Percentiles rank a stretch among this genome's conserved stretches.
Evolutionary conservation across 2,113 vertebrate species (phyloP).

Genomic region (Isichthys henryi): DNA sequence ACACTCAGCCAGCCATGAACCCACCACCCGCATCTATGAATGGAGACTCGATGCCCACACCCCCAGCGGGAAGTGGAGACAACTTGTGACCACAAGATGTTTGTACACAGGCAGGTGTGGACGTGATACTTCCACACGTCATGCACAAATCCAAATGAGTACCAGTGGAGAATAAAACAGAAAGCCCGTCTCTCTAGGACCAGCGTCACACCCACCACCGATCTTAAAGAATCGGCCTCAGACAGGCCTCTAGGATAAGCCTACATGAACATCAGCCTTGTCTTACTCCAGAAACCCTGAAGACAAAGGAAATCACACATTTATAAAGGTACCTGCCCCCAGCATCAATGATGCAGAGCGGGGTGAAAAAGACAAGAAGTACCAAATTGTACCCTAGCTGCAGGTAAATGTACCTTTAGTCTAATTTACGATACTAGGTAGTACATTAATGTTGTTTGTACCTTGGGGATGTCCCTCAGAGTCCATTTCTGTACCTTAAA

Average conservation of each 20-base stretch:
- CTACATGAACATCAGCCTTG: neutral
- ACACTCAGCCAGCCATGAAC: neutral
- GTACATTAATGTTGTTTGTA: too few species aligned
- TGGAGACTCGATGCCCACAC: neutral
- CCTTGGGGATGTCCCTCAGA: too few species aligned
- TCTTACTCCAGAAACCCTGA: neutral
- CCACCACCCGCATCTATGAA: neutral
- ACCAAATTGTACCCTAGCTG: neutral
- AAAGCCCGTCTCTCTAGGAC: neutral
- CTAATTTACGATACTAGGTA: neutral
- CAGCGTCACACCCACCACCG: neutral
- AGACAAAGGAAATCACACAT: neutral
- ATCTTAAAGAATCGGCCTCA: neutral
- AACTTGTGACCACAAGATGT: neutral
- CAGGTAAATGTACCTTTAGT: neutral
- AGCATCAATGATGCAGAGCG: neutral
- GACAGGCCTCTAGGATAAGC: neutral
- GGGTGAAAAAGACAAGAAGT: too few species aligned
- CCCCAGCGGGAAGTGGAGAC: neutral
- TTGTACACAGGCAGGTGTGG: neutral
- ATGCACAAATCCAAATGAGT: neutral
- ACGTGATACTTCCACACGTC: neutral
- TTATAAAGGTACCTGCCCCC: neutral
- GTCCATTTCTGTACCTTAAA: neutral
- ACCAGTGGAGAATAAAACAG: neutral